phyloP scores from a whole-genome alignment of 1,140 invertebrate species.

The Solenopsis fugax region DNA sequence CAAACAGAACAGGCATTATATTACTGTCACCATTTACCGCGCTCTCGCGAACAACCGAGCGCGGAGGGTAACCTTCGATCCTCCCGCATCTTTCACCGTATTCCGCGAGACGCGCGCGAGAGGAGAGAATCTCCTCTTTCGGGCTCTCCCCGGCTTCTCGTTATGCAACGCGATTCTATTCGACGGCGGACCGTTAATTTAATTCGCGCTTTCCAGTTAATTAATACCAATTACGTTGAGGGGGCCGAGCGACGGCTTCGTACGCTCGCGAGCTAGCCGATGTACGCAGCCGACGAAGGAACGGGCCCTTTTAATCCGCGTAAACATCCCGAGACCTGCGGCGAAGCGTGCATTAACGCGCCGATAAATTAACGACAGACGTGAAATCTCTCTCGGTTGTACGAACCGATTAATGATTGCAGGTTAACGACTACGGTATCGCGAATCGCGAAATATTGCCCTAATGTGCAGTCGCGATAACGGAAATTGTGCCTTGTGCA shows the following conservation, averaged over 20 bases:
- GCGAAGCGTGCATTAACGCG: slow-evolving; percentile 28
- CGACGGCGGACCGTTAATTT: slow-evolving; percentile 77
- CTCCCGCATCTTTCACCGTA: slow-evolving; percentile 50
- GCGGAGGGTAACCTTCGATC: slow-evolving; percentile 51
- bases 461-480: slow-evolving; percentile 34
- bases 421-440: slow-evolving; percentile 64
- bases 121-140: slow-evolving; percentile 6
- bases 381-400: slow-evolving; percentile 51
- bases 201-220: slow-evolving; percentile 80
- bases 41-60: slow-evolving; percentile 2
- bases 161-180: slow-evolving; percentile 68
- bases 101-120: background rate
- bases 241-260: background rate
- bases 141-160: slow-evolving; percentile 14
- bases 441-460: slow-evolving; percentile 25
- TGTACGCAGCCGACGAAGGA: background rate
- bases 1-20: slow-evolving; percentile 48
- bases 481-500: background rate
- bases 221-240: slow-evolving; percentile 77
- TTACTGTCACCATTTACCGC: slow-evolving; percentile 59
- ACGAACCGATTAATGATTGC: slow-evolving; percentile 65
- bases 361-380: slow-evolving; percentile 67
- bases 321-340: slow-evolving; percentile 57
- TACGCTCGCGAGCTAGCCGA: background rate
- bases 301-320: slow-evolving; percentile 66